Evolutionary conservation across 2,113 vertebrate genomes (phyloP).

Genomic region (Alosa alosa): DNA sequence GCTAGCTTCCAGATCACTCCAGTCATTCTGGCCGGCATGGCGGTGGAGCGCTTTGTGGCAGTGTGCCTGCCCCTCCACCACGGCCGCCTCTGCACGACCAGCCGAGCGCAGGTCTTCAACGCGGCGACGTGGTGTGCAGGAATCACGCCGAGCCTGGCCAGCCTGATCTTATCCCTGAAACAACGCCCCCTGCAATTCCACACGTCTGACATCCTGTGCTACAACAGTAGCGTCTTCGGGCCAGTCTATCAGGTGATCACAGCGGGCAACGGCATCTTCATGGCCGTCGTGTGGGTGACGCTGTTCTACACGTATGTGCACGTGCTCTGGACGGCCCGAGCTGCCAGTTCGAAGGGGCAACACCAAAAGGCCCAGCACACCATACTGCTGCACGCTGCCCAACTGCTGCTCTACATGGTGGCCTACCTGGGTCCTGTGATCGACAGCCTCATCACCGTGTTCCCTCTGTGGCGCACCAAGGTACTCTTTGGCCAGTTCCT

Average conservation of each 20-base stretch:
- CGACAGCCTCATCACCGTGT: not conserved
- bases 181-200: conserved; percentile 9
- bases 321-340: conserved; percentile 28
- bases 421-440: not conserved
- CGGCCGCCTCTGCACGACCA: conserved; percentile 28
- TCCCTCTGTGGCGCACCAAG: not conserved
- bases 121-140: conserved; percentile 29
- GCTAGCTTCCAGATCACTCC: conserved; percentile 33
- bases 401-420: conserved; percentile 36
- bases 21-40: conserved; percentile 32
- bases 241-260: not conserved
- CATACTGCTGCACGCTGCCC: conserved; percentile 31
- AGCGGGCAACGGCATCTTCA: not conserved
- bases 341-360: conserved; percentile 15
- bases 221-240: not conserved
- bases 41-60: conserved; percentile 39
- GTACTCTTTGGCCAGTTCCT: conserved; percentile 15
- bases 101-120: conserved; percentile 17
- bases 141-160: not conserved
- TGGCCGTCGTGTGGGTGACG: conserved; percentile 28
- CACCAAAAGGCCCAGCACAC: conserved; percentile 32
- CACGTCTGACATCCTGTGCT: not conserved
- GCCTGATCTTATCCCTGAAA: conserved; percentile 16
- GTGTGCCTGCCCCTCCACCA: conserved; percentile 40
- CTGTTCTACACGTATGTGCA: conserved; percentile 33